Conservation (phyloP, 2,113 vertebrate species). For the Pycnonotus jocosus region DNA sequence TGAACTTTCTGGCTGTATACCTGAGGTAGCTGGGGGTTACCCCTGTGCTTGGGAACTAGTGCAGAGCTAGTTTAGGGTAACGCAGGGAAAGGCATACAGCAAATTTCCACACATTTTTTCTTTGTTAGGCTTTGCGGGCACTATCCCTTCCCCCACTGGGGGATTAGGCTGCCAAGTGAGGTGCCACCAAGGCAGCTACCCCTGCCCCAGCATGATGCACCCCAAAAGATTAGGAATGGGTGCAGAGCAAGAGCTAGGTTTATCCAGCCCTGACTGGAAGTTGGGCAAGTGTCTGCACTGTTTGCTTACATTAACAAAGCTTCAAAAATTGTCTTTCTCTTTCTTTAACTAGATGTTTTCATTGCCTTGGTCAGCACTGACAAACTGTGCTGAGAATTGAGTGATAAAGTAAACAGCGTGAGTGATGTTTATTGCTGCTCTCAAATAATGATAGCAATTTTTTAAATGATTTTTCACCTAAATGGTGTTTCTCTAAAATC, state of each 20-base stretch:
- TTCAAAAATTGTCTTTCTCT: background rate
- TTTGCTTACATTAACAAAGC: background rate
- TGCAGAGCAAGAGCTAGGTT: background rate
- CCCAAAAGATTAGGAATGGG: background rate
- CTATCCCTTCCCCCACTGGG: fast-evolving
- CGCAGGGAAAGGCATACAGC: background rate
- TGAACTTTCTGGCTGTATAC: background rate
- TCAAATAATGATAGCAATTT: constrained; percentile 46
- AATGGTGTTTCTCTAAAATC: constrained; percentile 44
- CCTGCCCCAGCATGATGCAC: background rate
- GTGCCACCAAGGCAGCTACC: fast-evolving
- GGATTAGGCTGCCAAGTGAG: background rate
- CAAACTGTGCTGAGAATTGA: background rate
- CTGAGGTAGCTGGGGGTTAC: background rate
- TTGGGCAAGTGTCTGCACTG: background rate
- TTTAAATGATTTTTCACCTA: constrained; percentile 52
- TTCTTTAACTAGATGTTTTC: constrained; percentile 6
- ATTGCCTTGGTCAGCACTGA: background rate
- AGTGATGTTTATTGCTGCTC: constrained; percentile 44
- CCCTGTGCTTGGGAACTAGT: background rate
- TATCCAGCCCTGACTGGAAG: background rate
- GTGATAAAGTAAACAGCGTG: constrained; percentile 33
- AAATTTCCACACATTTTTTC: background rate
- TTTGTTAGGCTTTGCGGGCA: background rate
- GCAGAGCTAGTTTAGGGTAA: background rate